phyloP scores from a whole-genome alignment of 1,140 invertebrate genomes.

The Agraylea sexmaculata region DNA sequence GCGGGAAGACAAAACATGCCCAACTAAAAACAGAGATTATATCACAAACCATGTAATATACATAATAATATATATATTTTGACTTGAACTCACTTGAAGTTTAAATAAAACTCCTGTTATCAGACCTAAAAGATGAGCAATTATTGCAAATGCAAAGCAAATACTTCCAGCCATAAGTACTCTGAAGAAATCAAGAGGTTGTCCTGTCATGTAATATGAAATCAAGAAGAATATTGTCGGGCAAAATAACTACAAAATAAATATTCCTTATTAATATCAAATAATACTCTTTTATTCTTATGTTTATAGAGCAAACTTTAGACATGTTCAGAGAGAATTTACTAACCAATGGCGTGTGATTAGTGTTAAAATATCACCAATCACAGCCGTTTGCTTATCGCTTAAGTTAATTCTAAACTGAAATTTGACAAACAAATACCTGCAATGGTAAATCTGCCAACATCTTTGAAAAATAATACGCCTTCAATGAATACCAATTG shows the following conservation, averaged over 20 bases:
- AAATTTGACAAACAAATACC: constrained; percentile 37
- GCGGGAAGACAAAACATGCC: constrained; percentile 74
- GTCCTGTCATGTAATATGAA: constrained; percentile 71
- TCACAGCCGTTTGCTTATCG: no score
- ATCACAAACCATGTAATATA: background rate
- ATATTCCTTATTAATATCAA: no score
- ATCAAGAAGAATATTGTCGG: constrained; percentile 63
- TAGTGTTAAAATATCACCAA: no score
- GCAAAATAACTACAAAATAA: constrained; percentile 49
- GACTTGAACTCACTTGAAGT: constrained; percentile 42
- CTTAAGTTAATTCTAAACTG: constrained; percentile 10
- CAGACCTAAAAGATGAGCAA: constrained; percentile 69
- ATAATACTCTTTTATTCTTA: no score
- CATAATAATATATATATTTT: background rate
- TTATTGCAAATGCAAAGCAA: constrained; percentile 56
- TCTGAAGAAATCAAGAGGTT: constrained; percentile 55
- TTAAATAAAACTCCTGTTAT: constrained; percentile 59
- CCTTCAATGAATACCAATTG: constrained; percentile 75
- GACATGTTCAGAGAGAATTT: background rate
- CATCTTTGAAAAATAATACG: constrained; percentile 78
- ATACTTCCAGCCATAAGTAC: constrained; percentile 58
- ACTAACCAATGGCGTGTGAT: background rate
- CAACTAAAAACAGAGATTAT: constrained; percentile 40
- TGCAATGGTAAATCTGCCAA: constrained; percentile 77
- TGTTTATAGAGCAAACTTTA: no score